A percentile compares a stretch with the other conserved stretches of the same genome.
phyloP scores from a whole-genome alignment of 2,797 vertebrate species.

The Epinephelus malabaricus region DNA sequence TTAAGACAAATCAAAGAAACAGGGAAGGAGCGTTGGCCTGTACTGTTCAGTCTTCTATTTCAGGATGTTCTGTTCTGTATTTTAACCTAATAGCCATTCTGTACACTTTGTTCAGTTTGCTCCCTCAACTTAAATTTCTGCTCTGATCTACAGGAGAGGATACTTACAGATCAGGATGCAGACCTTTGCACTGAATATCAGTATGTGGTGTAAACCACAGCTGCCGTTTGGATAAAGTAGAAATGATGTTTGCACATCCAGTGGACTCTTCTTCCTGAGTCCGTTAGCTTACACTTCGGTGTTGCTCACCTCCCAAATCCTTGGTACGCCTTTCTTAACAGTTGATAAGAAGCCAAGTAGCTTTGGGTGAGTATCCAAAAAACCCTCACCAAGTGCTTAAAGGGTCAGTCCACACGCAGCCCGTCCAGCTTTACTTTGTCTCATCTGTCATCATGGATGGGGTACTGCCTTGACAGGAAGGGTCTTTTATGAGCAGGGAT shows the following conservation, averaged over 20 bases:
- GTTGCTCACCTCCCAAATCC: conserved; percentile 9
- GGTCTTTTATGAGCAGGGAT: conserved; percentile 63
- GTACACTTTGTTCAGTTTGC: conserved; percentile 11
- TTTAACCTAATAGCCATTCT: not conserved
- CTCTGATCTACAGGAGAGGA: conserved; percentile 28
- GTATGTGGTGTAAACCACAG: conserved; percentile 36
- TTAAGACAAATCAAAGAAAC: not conserved
- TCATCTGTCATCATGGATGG: conserved; percentile 71
- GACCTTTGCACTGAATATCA: conserved; percentile 35
- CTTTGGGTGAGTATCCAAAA: conserved; percentile 28
- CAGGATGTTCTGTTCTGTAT: not conserved
- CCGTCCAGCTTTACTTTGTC: not conserved
- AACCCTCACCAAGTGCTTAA: not conserved
- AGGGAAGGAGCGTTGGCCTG: not conserved
- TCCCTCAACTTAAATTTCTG: not conserved
- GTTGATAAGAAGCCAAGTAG: conserved; percentile 22
- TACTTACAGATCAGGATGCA: conserved; percentile 22
- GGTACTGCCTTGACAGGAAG: conserved; percentile 62
- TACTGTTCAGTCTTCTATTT: conserved; percentile 7
- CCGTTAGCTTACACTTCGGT: conserved; percentile 46
- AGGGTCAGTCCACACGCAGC: conserved; percentile 3
- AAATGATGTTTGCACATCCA: conserved; percentile 22
- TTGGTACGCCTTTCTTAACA: conserved; percentile 31
- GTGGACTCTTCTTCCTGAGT: conserved; percentile 31
- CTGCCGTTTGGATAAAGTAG: conserved; percentile 20